A percentile compares a stretch with the other conserved stretches of the same genome.
phyloP scores from a whole-genome alignment of 1,140 invertebrate genomes.

The Heterodera carotae region DNA sequence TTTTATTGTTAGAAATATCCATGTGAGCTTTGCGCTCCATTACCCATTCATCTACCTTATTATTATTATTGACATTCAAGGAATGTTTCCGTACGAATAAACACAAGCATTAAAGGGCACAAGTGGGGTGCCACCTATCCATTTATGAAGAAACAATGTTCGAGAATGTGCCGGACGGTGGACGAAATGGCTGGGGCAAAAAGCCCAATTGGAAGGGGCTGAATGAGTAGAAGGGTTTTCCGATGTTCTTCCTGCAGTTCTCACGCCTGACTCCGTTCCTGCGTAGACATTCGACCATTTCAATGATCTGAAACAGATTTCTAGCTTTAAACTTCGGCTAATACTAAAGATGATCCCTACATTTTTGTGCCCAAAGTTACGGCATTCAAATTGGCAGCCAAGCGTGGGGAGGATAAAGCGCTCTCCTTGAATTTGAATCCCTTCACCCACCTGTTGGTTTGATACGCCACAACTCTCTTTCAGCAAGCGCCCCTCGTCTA shows the following conservation, averaged over 20 bases:
- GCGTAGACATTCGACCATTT: constrained; percentile 54
- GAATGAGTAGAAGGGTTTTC: constrained; percentile 62
- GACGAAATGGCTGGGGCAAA: constrained; percentile 60
- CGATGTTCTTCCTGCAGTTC: constrained; percentile 64
- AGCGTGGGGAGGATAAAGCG: constrained; percentile 2
- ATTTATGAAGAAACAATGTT: constrained; percentile 23
- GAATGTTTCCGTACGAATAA: neutral
- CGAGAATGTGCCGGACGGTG: constrained; percentile 59
- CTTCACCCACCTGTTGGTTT: constrained; percentile 47
- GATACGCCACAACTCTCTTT: constrained; percentile 60
- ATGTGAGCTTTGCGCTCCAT: neutral
- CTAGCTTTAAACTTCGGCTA: too few species aligned
- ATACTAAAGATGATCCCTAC: too few species aligned
- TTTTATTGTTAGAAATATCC: neutral
- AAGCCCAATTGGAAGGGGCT: constrained; percentile 65
- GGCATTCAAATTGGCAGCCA: too few species aligned
- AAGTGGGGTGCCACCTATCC: neutral
- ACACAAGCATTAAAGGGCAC: neutral
- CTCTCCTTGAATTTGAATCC: too few species aligned
- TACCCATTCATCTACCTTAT: too few species aligned
- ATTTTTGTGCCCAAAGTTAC: too few species aligned
- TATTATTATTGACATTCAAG: neutral
- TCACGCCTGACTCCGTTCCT: constrained; percentile 60
- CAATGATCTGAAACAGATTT: constrained; percentile 44
- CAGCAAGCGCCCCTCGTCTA: constrained; percentile 58